Base-by-base conservation (phyloP, 2,113 vertebrate species). In the Meriones unguiculatus region DNA sequence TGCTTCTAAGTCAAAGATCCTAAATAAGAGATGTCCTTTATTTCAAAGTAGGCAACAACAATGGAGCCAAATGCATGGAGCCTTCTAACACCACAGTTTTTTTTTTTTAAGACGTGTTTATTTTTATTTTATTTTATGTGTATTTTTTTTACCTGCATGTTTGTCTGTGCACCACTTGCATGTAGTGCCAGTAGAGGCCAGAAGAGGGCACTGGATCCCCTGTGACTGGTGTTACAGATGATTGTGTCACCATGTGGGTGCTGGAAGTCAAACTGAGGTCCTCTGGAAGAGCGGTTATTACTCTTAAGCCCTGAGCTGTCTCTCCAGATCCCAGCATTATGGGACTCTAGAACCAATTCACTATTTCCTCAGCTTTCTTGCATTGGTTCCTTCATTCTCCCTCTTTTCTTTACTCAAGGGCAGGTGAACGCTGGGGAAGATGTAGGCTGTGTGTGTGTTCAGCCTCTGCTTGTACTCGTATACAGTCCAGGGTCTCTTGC, bases 21-120 rank as follows among this genome's bases (percentile, higher is more conserved):
- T 98, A 98, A 98, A 97, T 65, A 22, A 89, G 90, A 50, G 28
- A 38, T 41, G 9, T 0, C 14, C 46, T 77, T 82, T 46, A 6
- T 17, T 90, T 76, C 28, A 89, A 82, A 89, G 32, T 15, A 12
- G 64, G 82, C 46, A 67, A 46, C 87, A 89, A 59, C 57, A 89
- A 41, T 4, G 9, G 30, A 4, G 5, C n/a, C 25, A 87, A 86
- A 57, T 15, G 41, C 15, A 25, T 46, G 2, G 64, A 73, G 7
- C 32, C 97, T 90, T 52, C 38, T 80, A 76, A 88, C 76, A 30
- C 54, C 81, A 85, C 59, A 32, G 22, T 81, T 25, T 38, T 52
- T 52, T 38, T 8, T 18, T 32, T 57, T 57, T 57, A 25, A 84
- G 54, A 62, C n/a, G 62, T 81, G 57, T 24, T 81, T 62, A 38